Conservation (phyloP, 2,888 invertebrate genomes). For the Zelleria hepariella region DNA sequence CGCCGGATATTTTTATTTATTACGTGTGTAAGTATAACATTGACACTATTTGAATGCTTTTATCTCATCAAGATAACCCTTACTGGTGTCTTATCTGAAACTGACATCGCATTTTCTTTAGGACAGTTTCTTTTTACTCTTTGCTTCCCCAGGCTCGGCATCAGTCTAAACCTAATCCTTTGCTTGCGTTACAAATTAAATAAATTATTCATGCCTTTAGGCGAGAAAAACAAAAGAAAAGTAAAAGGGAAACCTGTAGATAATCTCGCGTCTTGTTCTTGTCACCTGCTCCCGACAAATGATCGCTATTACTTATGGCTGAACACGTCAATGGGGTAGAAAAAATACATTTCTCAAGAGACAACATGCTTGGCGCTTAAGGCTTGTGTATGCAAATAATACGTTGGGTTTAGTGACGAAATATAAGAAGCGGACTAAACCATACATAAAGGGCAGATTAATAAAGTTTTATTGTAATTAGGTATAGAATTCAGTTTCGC, state of each 20-base stretch:
- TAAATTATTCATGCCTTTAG: neutral
- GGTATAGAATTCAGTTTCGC: too few species aligned
- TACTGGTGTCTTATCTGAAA: too few species aligned
- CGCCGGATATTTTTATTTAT: too few species aligned
- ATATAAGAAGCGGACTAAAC: neutral
- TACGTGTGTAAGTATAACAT: too few species aligned
- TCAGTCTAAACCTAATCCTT: neutral
- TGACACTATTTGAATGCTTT: too few species aligned
- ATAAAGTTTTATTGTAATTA: too few species aligned
- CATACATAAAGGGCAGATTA: too few species aligned
- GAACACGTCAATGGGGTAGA: constrained; percentile 11
- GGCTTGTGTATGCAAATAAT: neutral
- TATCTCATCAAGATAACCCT: too few species aligned
- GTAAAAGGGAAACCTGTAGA: constrained; percentile 20
- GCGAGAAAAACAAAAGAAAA: constrained; percentile 25
- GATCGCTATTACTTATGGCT: constrained; percentile 37
- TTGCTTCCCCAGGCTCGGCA: neutral
- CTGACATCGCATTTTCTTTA: too few species aligned
- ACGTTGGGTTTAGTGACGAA: neutral
- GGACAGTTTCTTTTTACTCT: neutral
- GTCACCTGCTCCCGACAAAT: constrained; percentile 39
- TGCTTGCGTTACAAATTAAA: constrained; percentile 15
- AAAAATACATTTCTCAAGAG: constrained; percentile 10
- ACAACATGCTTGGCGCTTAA: neutral
- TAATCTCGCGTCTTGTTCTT: constrained; percentile 25